Conservation (phyloP, 1,140 invertebrate species). For the Penaeus japonicus region DNA sequence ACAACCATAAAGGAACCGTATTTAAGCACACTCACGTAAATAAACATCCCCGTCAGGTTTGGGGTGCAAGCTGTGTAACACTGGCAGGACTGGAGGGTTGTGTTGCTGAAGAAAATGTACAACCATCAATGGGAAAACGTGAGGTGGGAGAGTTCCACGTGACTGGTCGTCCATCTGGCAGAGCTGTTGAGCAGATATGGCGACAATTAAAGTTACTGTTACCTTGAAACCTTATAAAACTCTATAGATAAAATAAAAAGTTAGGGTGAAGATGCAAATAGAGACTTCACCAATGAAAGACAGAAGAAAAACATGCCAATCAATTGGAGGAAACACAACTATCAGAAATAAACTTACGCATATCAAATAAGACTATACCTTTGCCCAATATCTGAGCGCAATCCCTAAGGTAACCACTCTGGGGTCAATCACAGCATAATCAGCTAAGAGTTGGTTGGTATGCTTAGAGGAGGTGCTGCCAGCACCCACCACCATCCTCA, state of each 20-base stretch:
- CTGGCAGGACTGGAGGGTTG: constrained; percentile 71
- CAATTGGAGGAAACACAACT: background rate
- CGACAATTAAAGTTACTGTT: background rate
- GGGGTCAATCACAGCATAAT: constrained; percentile 36
- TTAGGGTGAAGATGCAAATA: background rate
- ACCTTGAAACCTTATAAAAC: background rate
- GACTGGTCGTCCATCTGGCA: constrained; percentile 73
- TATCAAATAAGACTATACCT: background rate
- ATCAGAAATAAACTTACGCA: background rate
- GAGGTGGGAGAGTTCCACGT: constrained; percentile 72
- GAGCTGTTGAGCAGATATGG: constrained; percentile 61
- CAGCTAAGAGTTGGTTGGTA: constrained; percentile 42
- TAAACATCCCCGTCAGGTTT: constrained; percentile 35
- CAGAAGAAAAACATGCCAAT: background rate
- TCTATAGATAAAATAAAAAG: background rate
- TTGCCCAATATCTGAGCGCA: constrained; percentile 46
- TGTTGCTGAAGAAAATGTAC: constrained; percentile 71
- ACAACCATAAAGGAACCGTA: too few species aligned
- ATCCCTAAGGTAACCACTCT: constrained; percentile 24
- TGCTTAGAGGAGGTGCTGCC: constrained; percentile 26
- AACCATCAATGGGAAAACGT: constrained; percentile 72
- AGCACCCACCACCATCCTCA: constrained; percentile 45
- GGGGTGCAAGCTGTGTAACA: constrained; percentile 67
- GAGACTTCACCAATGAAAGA: background rate
- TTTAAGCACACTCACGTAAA: constrained; percentile 28